Base-by-base conservation (phyloP, 1,140 invertebrate genomes). In the Drosophila lacteicornis region DNA sequence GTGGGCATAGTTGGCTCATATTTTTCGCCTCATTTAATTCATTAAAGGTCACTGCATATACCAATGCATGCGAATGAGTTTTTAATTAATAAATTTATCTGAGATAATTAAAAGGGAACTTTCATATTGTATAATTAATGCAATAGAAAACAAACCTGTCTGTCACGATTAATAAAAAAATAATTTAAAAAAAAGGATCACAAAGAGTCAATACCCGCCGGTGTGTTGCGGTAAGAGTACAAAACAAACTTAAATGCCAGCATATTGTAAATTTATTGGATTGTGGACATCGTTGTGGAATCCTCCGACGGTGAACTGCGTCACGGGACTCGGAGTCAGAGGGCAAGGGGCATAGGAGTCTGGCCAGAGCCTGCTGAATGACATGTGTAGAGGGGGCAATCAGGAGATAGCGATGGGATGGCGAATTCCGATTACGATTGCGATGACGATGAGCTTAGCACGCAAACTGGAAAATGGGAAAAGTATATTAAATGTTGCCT, bases 241-340 rank as follows among this genome's bases (percentile, higher is more conserved):
- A 69, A 77, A 75, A 75, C 70, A 75, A 78, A 77, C 62, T 78
- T 78, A 78, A 78, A 78, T 60, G 75, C 55, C 75, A 56, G 75
- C 74, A 78, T 77, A 78, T 87, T 86, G 79, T 79, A 75, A 74
- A 79, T 79, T 58, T 82, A 75, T 75, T 70, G 62, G 61, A 75
- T 60, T 82, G 75, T 50, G 73, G 47, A 49, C 63, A 61, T 57
- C 38, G 49, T 55, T 25, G 56, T 12, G 75, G 56, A 33, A 57
- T 42, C 40, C 62, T 40, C 49, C 4, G 53, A 33, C 27, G 46
- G 17, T 51, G 46, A 45, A 25, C 43, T 57, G 46, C 30, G 51
- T 38, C 49, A 46, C 43, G 71, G 38, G 40, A 3, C 43, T 43
- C 3, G 42, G 38, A 36, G 51, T 70, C 73, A 68, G 27, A 43